A percentile compares a stretch with the other conserved stretches of the same genome.
phyloP scores from a whole-genome alignment of 2,113 vertebrate species.

The Trogon surrucura region DNA sequence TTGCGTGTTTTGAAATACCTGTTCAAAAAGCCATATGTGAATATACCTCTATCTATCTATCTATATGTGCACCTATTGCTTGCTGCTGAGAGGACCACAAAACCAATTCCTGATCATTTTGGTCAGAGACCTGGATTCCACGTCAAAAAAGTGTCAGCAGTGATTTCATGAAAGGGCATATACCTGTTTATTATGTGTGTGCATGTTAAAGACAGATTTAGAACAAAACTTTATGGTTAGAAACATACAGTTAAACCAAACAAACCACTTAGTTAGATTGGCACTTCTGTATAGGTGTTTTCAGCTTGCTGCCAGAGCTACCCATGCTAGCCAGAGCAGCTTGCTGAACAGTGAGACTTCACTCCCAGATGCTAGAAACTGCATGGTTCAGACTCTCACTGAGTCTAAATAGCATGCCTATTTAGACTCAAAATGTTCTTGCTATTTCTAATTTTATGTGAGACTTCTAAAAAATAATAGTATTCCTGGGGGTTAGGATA shows the following conservation, averaged over 20 bases:
- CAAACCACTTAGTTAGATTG: neutral
- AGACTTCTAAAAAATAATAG: neutral
- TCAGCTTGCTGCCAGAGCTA: neutral
- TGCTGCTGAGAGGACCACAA: neutral
- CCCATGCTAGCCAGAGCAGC: neutral
- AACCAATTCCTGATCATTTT: neutral
- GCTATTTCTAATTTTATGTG: neutral
- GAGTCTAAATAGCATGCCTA: neutral
- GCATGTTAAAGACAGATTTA: neutral
- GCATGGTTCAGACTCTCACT: neutral
- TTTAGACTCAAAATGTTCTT: constrained; percentile 5
- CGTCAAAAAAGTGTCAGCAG: neutral
- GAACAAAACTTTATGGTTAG: neutral
- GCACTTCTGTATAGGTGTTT: neutral
- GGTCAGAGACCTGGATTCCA: neutral
- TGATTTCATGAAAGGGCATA: neutral
- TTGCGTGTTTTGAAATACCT: fast-evolving
- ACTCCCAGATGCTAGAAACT: constrained; percentile 6
- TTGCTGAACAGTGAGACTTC: constrained; percentile 9
- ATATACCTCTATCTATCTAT: too few relatives aligned
- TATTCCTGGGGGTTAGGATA: neutral
- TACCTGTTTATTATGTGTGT: neutral
- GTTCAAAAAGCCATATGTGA: neutral
- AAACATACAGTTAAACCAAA: neutral
- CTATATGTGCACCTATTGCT: neutral